phyloP scores from a whole-genome alignment of 2,113 vertebrate species.

The Phalacrocorax brasilianus region DNA sequence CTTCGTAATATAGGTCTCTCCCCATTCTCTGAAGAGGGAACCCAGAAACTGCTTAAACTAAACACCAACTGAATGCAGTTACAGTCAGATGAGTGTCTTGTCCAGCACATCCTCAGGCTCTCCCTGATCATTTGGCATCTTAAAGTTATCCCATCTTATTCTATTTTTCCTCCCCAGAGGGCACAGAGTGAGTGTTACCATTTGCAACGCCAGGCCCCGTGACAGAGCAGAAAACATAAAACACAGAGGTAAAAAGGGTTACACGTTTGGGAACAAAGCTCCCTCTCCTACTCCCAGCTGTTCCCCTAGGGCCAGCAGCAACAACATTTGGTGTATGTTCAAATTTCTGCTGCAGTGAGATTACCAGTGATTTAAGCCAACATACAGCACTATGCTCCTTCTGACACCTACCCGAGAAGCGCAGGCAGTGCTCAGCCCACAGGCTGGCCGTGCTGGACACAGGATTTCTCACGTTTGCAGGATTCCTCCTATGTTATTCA shows the following conservation, averaged over 20 bases:
- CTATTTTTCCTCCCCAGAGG: not conserved
- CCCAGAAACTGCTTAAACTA: not conserved
- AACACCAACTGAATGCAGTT: not conserved
- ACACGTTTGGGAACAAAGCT: not conserved
- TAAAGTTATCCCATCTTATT: not conserved
- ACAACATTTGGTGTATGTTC: not conserved
- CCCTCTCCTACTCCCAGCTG: not conserved
- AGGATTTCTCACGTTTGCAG: not conserved
- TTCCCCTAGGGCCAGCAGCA: not conserved
- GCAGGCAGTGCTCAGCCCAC: not conserved
- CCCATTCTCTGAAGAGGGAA: not conserved
- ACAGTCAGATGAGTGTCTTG: not conserved
- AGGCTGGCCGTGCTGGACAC: not conserved
- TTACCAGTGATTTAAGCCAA: not conserved
- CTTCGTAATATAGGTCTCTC: not conserved
- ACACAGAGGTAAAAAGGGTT: not conserved
- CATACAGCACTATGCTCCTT: accelerated
- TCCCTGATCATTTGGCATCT: not conserved
- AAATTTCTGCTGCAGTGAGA: not conserved
- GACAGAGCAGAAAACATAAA: not conserved
- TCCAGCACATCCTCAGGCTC: not conserved
- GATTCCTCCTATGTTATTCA: not conserved
- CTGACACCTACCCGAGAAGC: not conserved
- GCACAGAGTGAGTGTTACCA: accelerated
- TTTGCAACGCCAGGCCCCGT: accelerated